A percentile compares a stretch with the other conserved stretches of the same genome.
These are phyloP conservation scores for Procambarus clarkii DNA, from an alignment of 1,140 invertebrate genomes.

Conservation along the genomic window DNA sequence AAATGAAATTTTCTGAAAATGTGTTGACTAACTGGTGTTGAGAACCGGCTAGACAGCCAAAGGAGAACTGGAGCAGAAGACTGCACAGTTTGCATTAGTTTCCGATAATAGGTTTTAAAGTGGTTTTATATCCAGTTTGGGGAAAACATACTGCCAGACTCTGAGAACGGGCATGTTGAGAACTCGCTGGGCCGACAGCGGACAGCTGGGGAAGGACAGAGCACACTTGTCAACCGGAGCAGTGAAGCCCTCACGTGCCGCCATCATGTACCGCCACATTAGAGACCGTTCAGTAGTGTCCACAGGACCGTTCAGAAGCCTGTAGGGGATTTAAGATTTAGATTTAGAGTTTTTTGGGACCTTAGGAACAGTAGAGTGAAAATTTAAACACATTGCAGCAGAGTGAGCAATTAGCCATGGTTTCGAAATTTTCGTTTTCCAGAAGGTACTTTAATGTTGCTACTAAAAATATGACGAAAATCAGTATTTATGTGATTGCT, in stretches of 20 bases:
- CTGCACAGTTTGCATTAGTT: slow-evolving; percentile 5
- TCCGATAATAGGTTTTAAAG: too few relatives aligned
- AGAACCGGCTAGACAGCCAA: not conserved
- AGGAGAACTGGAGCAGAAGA: not conserved
- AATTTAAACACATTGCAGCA: too few relatives aligned
- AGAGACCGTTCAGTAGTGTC: slow-evolving; percentile 52
- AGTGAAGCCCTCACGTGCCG: slow-evolving; percentile 52
- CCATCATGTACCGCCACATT: slow-evolving; percentile 66
- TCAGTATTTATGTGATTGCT: too few relatives aligned
- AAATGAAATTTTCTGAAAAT: too few relatives aligned
- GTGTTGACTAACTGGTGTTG: too few relatives aligned
- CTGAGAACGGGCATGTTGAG: slow-evolving; percentile 69
- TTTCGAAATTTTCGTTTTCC: too few relatives aligned
- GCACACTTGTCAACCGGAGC: slow-evolving; percentile 29
- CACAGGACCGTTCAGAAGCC: slow-evolving; percentile 44
- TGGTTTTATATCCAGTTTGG: slow-evolving; percentile 58
- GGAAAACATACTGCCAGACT: slow-evolving; percentile 69
- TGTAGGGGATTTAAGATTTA: too few relatives aligned
- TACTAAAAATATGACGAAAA: too few relatives aligned
- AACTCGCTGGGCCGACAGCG: slow-evolving; percentile 32
- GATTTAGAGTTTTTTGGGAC: too few relatives aligned
- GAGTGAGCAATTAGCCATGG: too few relatives aligned
- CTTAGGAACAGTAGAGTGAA: too few relatives aligned
- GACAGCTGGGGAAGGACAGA: slow-evolving; percentile 29
- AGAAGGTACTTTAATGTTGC: too few relatives aligned